These are phyloP conservation scores for Latheticus oryzae DNA, from an alignment of 2,888 invertebrate species.

Conservation along the genomic window DNA sequence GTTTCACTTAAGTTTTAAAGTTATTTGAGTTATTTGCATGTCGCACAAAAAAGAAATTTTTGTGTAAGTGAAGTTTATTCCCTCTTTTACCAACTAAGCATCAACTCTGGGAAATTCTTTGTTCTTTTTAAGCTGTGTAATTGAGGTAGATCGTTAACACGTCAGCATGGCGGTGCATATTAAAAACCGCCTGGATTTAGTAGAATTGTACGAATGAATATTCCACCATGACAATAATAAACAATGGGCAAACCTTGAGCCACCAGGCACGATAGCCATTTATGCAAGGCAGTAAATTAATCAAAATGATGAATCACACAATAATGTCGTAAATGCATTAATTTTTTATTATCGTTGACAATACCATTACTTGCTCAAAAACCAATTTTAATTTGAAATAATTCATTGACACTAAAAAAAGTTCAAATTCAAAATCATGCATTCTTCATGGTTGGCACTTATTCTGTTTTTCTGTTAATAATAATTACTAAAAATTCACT, in stretches of 20 bases:
- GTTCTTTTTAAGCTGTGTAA: slow-evolving; percentile 7
- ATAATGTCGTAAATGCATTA: slow-evolving; percentile 37
- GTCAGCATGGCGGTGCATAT: slow-evolving; percentile 16
- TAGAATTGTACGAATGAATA: slow-evolving; percentile 26
- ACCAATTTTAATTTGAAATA: slow-evolving; percentile 19
- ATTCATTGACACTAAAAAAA: too few relatives aligned
- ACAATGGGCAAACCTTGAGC: slow-evolving; percentile 42
- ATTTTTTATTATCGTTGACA: slow-evolving; percentile 34
- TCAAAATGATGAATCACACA: slow-evolving; percentile 48
- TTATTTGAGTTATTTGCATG: too few relatives aligned
- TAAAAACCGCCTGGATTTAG: slow-evolving; percentile 21
- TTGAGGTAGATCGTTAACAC: slow-evolving; percentile 21
- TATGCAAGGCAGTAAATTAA: slow-evolving; percentile 46
- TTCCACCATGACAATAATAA: slow-evolving; percentile 25
- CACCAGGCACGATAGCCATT: slow-evolving; percentile 48
- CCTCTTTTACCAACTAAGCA: too few relatives aligned
- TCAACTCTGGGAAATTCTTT: too few relatives aligned
- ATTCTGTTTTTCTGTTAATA: too few relatives aligned
- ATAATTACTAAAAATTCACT: too few relatives aligned
- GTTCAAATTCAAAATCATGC: too few relatives aligned
- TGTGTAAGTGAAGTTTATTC: too few relatives aligned
- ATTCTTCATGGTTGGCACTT: too few relatives aligned
- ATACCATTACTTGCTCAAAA: slow-evolving; percentile 19
- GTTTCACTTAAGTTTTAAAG: too few relatives aligned
- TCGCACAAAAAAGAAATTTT: too few relatives aligned